These are phyloP conservation scores for Masticophis lateralis DNA, from an alignment of 2,797 vertebrate species.

Conservation along the genomic window DNA sequence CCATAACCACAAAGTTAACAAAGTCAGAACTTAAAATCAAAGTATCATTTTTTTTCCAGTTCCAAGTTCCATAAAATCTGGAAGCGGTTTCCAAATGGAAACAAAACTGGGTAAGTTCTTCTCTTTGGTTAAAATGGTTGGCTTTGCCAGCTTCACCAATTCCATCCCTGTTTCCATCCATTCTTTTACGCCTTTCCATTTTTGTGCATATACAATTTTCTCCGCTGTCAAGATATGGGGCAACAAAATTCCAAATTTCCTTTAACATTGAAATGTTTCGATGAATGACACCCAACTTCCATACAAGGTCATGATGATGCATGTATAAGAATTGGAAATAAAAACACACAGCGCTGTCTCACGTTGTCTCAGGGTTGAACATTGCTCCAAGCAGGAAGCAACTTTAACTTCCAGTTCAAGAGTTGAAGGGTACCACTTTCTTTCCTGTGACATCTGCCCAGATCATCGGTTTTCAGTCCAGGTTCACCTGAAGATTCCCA, in stretches of 20 bases:
- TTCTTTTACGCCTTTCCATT: background rate
- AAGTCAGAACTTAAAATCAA: background rate
- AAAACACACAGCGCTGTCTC: background rate
- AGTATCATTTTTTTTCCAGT: background rate
- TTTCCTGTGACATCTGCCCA: too few relatives aligned
- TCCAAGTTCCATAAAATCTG: background rate
- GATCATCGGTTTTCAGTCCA: background rate
- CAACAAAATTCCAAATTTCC: background rate
- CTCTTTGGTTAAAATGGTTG: background rate
- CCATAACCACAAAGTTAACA: background rate
- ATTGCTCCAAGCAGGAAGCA: background rate
- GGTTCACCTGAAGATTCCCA: background rate
- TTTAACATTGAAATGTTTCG: background rate
- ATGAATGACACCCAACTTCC: background rate
- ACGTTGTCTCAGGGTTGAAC: background rate
- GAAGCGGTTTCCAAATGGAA: background rate
- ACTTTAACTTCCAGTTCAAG: background rate
- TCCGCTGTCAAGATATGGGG: background rate
- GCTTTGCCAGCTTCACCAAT: background rate
- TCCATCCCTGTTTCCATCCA: background rate
- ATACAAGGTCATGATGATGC: background rate
- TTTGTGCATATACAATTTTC: background rate
- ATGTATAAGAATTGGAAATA: background rate
- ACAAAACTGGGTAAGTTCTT: background rate
- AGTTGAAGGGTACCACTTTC: background rate